Conservation (phyloP, 2,113 vertebrate species). For the Scomber scombrus region DNA sequence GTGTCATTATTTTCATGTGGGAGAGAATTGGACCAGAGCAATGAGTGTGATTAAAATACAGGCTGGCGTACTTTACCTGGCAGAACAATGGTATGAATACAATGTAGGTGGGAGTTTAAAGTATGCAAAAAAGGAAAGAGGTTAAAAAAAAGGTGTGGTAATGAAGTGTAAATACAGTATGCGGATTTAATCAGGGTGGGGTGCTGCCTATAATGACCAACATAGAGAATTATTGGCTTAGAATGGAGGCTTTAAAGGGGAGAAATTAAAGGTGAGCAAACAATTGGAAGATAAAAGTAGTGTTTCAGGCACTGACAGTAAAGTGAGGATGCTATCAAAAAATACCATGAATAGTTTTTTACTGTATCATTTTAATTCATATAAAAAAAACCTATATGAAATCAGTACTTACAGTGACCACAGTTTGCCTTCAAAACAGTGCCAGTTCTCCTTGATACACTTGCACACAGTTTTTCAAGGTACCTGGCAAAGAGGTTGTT, state of each 20-base stretch:
- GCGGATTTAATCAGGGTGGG: neutral
- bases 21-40: neutral
- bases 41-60: neutral
- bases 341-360: too few relatives aligned
- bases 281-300: too few relatives aligned
- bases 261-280: neutral
- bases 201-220: neutral
- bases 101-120: neutral
- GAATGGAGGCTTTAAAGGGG: neutral
- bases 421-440: too few relatives aligned
- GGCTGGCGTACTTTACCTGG: neutral
- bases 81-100: neutral
- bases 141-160: neutral
- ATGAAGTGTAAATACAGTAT: conserved; percentile 1
- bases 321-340: too few relatives aligned
- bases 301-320: too few relatives aligned
- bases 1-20: conserved; percentile 76
- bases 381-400: too few relatives aligned
- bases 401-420: too few relatives aligned
- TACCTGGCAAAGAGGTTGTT: too few relatives aligned
- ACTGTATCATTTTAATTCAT: too few relatives aligned
- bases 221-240: neutral
- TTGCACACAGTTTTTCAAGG: too few relatives aligned
- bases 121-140: neutral
- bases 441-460: too few relatives aligned